Evolutionary conservation across 2,113 vertebrate species (phyloP), one percentile per base, ranked within the genome.

Genomic region (Oreochromis spilurus): DNA sequence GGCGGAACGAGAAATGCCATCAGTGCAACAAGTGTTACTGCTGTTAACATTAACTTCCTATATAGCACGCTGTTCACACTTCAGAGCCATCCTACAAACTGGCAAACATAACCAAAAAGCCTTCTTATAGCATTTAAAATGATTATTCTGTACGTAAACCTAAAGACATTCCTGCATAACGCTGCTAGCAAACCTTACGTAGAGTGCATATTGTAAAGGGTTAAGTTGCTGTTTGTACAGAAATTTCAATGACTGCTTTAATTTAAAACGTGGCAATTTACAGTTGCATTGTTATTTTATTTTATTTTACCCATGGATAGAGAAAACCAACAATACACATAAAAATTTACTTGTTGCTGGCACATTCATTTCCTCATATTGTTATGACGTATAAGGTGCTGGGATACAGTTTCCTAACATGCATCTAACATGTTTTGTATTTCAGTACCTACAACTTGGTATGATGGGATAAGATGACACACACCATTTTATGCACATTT

Each of bases 21-120:
- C 53, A 72, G 48, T 82, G 70, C 79, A 83, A 85, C 79, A 81
- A 82, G 84, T 82, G 62, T 85, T 29, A 53, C 9, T 75, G 77
- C 57, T 43, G 45, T 72, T 57, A 52, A 82, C 54, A 86, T 75
- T 31, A 54, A 40, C 45, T 78, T 91, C 79, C 79, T 83, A 78
- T 87, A 17, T 29, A 6, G 19, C 17, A 75, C 10, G n/a, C 77
- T 65, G n/a, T 78, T 84, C 53, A 86, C 36, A 65, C 36, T 31
- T 58, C 6, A 45, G 38, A 60, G 24, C 16, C 45, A 34, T 13
- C 45, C 72, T 52, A 77, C 10, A 52, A 31, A 77, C 10, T 77
- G 45, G 72, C 17, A 77, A 52, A 77, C 72, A 77, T 77, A 17
- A 77, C 3, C 16, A 77, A 77, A 50, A 50, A 50, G 16, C 26